These are phyloP conservation scores for Amiota minor DNA, from an alignment of 2,888 invertebrate species.

Conservation along the genomic window DNA sequence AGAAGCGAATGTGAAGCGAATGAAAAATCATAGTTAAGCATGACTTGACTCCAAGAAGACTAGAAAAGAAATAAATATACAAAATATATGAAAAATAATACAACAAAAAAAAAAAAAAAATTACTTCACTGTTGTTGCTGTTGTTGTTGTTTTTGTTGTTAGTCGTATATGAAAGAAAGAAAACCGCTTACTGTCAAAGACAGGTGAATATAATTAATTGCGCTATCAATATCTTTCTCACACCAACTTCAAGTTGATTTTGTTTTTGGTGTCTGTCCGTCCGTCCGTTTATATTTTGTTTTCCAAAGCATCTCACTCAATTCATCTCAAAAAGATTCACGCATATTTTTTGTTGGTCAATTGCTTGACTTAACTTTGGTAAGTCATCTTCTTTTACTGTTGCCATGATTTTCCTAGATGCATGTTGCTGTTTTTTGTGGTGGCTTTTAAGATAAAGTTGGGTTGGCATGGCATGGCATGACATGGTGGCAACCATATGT, in stretches of 20 bases:
- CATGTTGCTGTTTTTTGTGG: slow-evolving; percentile 35
- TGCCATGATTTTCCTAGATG: slow-evolving; percentile 39
- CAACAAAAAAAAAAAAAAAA: neutral
- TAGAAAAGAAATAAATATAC: no score
- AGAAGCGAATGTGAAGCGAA: no score
- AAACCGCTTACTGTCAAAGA: slow-evolving; percentile 66
- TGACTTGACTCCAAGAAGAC: no score
- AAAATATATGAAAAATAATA: neutral
- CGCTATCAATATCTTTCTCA: slow-evolving; percentile 61
- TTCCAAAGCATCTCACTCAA: neutral
- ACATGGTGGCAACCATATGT: neutral
- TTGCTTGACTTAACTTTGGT: no score
- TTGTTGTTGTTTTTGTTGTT: no score
- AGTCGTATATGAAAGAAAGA: slow-evolving; percentile 51
- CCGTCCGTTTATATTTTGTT: neutral
- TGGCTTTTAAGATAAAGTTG: slow-evolving; percentile 4
- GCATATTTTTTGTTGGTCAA: slow-evolving; percentile 7
- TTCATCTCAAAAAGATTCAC: neutral
- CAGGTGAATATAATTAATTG: slow-evolving; percentile 67
- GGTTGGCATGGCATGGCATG: neutral
- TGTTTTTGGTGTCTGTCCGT: neutral
- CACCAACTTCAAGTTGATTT: slow-evolving; percentile 19
- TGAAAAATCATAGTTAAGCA: no score
- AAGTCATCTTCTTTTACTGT: slow-evolving; percentile 30
- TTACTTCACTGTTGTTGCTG: no score